Evolutionary conservation across 2,113 vertebrate species (phyloP), one percentile per base, ranked within the genome.

Genomic region (Lichenostomus cassidix): DNA sequence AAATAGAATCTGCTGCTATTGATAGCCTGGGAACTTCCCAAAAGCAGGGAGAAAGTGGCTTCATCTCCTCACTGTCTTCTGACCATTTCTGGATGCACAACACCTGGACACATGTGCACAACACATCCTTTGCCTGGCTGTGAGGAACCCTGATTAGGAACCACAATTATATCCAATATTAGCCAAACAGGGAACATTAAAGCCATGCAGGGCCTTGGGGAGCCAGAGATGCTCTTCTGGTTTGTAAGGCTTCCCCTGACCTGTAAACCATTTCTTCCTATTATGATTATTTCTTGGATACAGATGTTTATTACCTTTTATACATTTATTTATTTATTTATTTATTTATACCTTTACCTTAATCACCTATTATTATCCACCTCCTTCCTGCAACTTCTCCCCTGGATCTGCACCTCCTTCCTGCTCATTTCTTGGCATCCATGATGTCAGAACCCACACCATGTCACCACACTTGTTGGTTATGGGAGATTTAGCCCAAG

Each of bases 281-380:
- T 22, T 12, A 14, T 7, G 16, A 2, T 7, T 33, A n/a, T 15
- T 25, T 31, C 28, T 12, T 0, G 0, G 19, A 23, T 55, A 27
- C 5, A 62, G 35, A 5, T 5, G 5, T 33, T 73, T 49, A 11
- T 83, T 44, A 18, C 42, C 42, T 44, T 44, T 44, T 44, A 44
- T 44, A 44, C 15, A 44, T 44, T 16, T 44, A 44, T 17, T 16
- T 44, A 15, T 44, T 7, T 44, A 44, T 44, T 16, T 44, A 44
- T 17, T 44, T 44, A 44, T 44, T 44, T 44, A 7, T 44, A 18
- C 42, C 42, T 44, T 44, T 17, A 44, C 42, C 42, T 44, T 44
- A 18, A 44, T 44, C 16, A 44, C 42, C 42, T 44, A 17, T 18
- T 44, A 44, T 44, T 44, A 44, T 44, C 33, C 21, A 25, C 1